Conservation (phyloP, 2,113 vertebrate genomes). For the Vicugna pacos region DNA sequence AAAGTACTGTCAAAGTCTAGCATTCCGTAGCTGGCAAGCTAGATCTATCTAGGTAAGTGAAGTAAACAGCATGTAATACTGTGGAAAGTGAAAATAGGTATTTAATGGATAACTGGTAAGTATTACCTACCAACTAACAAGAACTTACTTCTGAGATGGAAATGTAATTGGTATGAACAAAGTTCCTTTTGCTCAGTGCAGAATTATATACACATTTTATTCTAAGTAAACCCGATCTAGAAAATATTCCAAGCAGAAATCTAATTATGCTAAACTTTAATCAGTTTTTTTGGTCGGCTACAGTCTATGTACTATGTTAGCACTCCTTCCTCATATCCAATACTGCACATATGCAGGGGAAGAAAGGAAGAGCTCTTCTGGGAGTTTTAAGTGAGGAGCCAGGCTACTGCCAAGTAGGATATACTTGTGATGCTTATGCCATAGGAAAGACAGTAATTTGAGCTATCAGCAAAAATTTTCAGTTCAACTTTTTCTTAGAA, state of each 20-base stretch:
- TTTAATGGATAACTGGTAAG: background rate
- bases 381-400: background rate
- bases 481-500: conserved; percentile 48
- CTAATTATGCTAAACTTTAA: background rate
- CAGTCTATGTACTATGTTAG: background rate
- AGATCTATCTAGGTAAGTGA: background rate
- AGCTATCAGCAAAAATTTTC: background rate
- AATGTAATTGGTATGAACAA: background rate
- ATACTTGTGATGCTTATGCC: background rate
- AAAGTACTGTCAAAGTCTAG: conserved; percentile 21
- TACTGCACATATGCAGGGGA: background rate
- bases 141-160: background rate
- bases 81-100: background rate
- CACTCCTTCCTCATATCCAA: background rate
- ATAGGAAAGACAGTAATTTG: conserved; percentile 7
- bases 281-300: background rate
- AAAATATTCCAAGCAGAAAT: background rate
- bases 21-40: background rate
- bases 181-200: background rate
- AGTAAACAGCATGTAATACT: background rate
- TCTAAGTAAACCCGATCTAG: conserved; percentile 18
- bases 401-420: background rate
- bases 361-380: background rate
- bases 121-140: background rate
- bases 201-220: background rate